Evolutionary conservation across 2,797 vertebrate genomes (phyloP).

Genomic region (Cuniculus paca): DNA sequence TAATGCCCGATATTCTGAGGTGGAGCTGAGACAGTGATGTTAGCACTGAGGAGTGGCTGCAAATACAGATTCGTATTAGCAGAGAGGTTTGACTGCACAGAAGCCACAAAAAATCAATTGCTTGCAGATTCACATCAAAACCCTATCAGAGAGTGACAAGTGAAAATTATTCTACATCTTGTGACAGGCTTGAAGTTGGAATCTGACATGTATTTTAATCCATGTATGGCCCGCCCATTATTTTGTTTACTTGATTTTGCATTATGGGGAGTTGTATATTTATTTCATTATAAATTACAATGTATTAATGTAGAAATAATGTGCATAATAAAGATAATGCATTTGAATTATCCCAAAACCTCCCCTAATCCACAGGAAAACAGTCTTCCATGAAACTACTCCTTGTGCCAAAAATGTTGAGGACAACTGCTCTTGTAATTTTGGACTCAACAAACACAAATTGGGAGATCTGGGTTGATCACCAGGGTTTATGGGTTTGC

Average conservation of each 20-base stretch:
- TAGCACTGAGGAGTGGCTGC: background rate
- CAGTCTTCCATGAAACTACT: background rate
- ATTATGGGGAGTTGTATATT: background rate
- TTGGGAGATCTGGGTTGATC: background rate
- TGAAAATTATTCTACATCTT: background rate
- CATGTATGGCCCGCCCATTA: background rate
- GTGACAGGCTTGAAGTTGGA: background rate
- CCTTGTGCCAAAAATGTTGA: background rate
- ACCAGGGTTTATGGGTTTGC: fast-evolving
- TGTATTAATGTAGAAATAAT: background rate
- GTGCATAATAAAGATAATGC: background rate
- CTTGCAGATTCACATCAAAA: background rate
- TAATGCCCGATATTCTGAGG: background rate
- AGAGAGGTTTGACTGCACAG: background rate
- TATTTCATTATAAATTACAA: background rate
- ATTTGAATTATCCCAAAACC: background rate
- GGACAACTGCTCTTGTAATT: background rate
- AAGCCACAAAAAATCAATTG: background rate
- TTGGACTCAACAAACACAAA: background rate
- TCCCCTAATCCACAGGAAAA: background rate
- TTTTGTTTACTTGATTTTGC: background rate
- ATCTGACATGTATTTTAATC: background rate
- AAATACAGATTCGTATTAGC: background rate
- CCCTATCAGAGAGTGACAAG: background rate
- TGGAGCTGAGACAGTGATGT: background rate